These are phyloP conservation scores for Cossypha polioptera DNA, from an alignment of 2,797 vertebrate species.

Conservation along the genomic window DNA sequence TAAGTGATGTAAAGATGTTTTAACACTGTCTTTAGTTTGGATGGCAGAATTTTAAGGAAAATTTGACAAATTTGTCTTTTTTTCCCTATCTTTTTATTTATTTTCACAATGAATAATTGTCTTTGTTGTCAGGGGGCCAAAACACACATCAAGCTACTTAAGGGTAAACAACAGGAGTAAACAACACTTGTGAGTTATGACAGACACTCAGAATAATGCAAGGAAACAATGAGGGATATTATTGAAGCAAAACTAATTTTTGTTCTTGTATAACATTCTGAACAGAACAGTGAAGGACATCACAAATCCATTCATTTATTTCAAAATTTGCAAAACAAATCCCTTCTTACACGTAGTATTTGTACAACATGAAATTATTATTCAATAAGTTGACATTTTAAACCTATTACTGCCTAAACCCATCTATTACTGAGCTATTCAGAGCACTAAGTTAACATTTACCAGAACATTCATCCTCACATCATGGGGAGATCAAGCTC, in stretches of 20 bases:
- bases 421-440: constrained; percentile 89
- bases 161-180: constrained; percentile 17
- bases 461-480: constrained; percentile 90
- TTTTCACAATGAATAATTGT: constrained; percentile 8
- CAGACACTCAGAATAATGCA: not conserved
- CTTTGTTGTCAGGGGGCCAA: not conserved
- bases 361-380: constrained; percentile 85
- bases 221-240: constrained; percentile 32
- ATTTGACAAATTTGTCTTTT: not conserved
- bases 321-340: constrained; percentile 86
- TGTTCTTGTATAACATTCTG: constrained; percentile 66
- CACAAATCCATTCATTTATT: constrained; percentile 82
- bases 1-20: not conserved
- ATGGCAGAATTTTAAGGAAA: constrained; percentile 30
- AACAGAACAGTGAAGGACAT: constrained; percentile 78
- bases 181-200: constrained; percentile 38
- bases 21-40: not conserved
- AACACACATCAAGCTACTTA: constrained; percentile 10
- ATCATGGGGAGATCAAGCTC: constrained; percentile 90
- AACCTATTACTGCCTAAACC: constrained; percentile 85
- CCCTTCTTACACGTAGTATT: constrained; percentile 82
- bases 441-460: constrained; percentile 91
- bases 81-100: not conserved
- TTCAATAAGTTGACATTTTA: constrained; percentile 91
- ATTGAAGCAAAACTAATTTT: constrained; percentile 67